Percentiles rank a stretch among this genome's conserved stretches.
phyloP scores from a whole-genome alignment of 2,797 vertebrate genomes.

The Ctenosaura bakeri region DNA sequence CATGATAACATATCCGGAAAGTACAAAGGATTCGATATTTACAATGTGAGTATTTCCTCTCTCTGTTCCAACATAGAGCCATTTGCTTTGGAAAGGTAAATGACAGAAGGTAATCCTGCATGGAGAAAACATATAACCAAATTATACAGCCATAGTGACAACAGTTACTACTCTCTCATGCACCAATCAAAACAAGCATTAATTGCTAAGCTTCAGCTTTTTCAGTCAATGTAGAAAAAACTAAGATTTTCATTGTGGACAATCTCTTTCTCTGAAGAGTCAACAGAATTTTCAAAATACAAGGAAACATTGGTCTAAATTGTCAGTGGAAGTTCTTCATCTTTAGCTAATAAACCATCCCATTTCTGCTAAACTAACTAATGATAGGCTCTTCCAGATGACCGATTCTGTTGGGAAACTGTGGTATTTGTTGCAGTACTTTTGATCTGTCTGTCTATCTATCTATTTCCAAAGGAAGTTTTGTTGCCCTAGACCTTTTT shows the following conservation, averaged over 20 bases:
- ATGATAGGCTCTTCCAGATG: too few species aligned
- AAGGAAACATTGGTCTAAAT: background rate
- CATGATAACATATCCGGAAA: conserved; percentile 99
- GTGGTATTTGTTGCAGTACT: too few species aligned
- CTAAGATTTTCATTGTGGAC: background rate
- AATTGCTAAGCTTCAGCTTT: conserved; percentile 14
- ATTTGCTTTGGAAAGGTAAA: conserved; percentile 99
- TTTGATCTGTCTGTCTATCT: too few species aligned
- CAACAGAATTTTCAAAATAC: background rate
- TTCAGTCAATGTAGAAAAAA: background rate
- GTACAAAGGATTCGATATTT: conserved; percentile 97
- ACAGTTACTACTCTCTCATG: background rate
- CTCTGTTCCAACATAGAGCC: conserved; percentile 98
- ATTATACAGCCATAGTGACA: background rate
- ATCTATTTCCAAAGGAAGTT: too few species aligned
- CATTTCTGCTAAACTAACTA: too few species aligned
- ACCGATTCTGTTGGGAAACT: too few species aligned
- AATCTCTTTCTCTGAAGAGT: background rate
- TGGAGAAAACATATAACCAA: conserved; percentile 67
- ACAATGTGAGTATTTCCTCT: conserved; percentile 97
- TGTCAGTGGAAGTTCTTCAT: background rate
- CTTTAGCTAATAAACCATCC: background rate
- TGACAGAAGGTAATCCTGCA: conserved; percentile 97
- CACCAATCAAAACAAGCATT: background rate
- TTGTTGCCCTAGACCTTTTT: too few species aligned